Evolutionary conservation across 2,888 invertebrate species (phyloP), one percentile per base, ranked within the genome.

Genomic region (Ischnura elegans): DNA sequence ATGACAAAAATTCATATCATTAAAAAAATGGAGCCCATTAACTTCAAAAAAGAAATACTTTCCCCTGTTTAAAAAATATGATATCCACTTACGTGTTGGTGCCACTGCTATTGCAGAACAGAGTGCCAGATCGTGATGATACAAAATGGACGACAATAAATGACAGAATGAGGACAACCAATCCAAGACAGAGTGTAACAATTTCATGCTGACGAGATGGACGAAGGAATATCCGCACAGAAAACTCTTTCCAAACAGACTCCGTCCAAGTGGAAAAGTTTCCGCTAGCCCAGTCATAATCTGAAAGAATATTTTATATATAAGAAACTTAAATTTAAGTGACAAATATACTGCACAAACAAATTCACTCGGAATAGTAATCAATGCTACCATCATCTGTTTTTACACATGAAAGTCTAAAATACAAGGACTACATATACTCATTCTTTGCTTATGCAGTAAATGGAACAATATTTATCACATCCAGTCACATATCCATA

Each of bases 191-290:
- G 76, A 97, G 95, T 3, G 96, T 97, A 94, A 96, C 95, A 84
- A 96, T 96, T 95, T 97, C 97, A 86, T 97, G 96, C 45, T 96
- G 95, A 42, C 97, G 96, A 21, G 98, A 96, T 90, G 98, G 98
- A 95, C 97, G 96, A 94, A 99, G 96, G 96, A 98, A 98, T 96
- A 99, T 97, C 94, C 98, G 97, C 94, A 98, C 97, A 95, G 97
- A 97, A 95, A 98, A 97, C 93, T 97, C 96, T 94, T 97, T 96
- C 98, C 99, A 99, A 85, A 98, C 97, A 0, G 98, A 98, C 96
- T 99, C 99, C 42, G 98, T 97, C 99, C 99, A 99, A 21, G 98
- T 97, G 6, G 98, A 98, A 96, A 97, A 99, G 95, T 96, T 94
- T 25, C 97, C 97, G 0, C 98, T 98, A 42, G 96, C 96, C 97